These are phyloP conservation scores for Sander lucioperca DNA, from an alignment of 2,113 vertebrate genomes.

Conservation along the genomic window DNA sequence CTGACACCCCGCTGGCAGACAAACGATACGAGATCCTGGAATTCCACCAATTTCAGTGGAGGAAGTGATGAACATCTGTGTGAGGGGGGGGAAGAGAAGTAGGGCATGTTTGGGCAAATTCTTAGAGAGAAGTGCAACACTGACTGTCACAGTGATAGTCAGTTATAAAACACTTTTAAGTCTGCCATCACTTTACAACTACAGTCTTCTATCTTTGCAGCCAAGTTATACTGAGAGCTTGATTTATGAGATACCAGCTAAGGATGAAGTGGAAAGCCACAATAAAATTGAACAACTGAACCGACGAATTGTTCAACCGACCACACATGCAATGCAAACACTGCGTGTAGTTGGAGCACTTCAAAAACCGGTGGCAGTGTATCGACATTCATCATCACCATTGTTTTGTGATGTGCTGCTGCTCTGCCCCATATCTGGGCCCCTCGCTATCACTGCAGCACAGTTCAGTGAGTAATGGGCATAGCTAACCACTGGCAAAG, in stretches of 20 bases:
- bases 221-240: constrained; percentile 12
- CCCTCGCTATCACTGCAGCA: constrained; percentile 63
- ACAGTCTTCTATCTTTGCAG: constrained; percentile 10
- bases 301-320: constrained; percentile 37
- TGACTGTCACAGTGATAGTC: constrained; percentile 31
- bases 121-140: constrained; percentile 34
- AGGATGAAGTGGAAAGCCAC: constrained; percentile 15
- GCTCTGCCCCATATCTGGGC: constrained; percentile 49
- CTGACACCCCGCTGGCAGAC: constrained; percentile 69
- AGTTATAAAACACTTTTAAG: constrained; percentile 43
- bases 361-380: constrained; percentile 47
- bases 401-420: constrained; percentile 57
- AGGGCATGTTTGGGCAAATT: constrained; percentile 70
- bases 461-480: constrained; percentile 73
- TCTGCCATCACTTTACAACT: constrained; percentile 13
- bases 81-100: not conserved
- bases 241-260: constrained; percentile 18
- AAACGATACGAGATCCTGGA: constrained; percentile 65
- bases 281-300: not conserved
- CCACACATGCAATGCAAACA: constrained; percentile 32
- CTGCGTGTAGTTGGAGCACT: constrained; percentile 32
- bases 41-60: constrained; percentile 70
- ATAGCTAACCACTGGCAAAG: constrained; percentile 72
- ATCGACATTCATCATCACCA: constrained; percentile 50
- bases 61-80: constrained; percentile 67